phyloP scores from a whole-genome alignment of 92 coral and sea anemone species.

The Metridium senile region DNA sequence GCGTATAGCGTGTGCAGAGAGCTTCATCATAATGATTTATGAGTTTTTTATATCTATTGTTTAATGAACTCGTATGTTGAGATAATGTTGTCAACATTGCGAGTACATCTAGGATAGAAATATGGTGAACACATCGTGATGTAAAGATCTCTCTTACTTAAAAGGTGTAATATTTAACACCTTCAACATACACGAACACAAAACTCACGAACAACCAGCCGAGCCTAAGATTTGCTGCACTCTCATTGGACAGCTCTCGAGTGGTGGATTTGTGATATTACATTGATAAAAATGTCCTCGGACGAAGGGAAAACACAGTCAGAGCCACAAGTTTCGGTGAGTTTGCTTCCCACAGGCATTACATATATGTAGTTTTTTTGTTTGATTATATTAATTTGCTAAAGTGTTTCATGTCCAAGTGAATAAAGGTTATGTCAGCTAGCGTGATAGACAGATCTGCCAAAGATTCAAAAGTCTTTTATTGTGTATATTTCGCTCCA shows the following conservation, averaged over 20 bases:
- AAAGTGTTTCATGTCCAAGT: conserved; percentile 37
- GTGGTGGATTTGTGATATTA: conserved; percentile 12
- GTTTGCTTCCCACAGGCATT: conserved; percentile 33
- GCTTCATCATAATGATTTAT: conserved; percentile 28
- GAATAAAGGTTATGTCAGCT: conserved; percentile 32
- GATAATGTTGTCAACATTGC: conserved; percentile 40
- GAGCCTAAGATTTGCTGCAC: conserved; percentile 8
- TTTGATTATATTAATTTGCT: conserved; percentile 26
- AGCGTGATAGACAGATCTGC: conserved; percentile 47
- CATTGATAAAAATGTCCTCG: conserved; percentile 25
- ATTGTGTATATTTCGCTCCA: conserved; percentile 35
- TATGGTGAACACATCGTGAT: conserved; percentile 17
- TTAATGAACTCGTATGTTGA: conserved; percentile 24
- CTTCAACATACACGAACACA: conserved; percentile 18
- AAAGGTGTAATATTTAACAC: conserved; percentile 2
- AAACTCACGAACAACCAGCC: conserved; percentile 16
- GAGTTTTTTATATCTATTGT: conserved; percentile 27
- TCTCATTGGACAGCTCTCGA: conserved; percentile 20
- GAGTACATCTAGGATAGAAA: conserved; percentile 20
- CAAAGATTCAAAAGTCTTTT: conserved; percentile 28
- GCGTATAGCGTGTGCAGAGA: conserved; percentile 29
- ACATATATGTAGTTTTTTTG: conserved; percentile 11
- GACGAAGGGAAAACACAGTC: conserved; percentile 37
- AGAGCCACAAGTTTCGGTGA: conserved; percentile 41
- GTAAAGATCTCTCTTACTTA: conserved; percentile 16